phyloP scores from a whole-genome alignment of 2,113 vertebrate species.

The Puntigrus tetrazona region DNA sequence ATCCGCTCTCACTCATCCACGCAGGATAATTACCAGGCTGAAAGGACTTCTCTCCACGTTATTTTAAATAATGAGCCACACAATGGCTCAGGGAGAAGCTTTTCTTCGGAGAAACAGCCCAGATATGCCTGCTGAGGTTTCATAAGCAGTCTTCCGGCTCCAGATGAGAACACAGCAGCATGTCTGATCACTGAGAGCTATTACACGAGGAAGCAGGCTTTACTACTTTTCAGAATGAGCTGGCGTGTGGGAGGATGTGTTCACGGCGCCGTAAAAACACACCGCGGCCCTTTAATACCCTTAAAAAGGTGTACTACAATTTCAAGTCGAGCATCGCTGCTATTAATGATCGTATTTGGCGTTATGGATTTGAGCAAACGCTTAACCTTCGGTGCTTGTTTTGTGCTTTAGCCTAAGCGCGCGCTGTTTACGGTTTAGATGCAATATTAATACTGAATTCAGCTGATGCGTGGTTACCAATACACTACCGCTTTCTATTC shows the following conservation, averaged over 20 bases:
- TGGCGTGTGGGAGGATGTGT: background rate
- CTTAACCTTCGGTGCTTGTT: background rate
- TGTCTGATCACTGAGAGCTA: conserved; percentile 1
- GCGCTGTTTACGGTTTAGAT: background rate
- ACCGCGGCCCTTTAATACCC: background rate
- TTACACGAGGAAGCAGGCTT: background rate
- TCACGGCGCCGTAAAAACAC: background rate
- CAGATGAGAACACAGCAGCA: background rate
- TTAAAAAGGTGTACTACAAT: background rate
- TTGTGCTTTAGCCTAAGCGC: background rate
- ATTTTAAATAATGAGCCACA: conserved; percentile 55
- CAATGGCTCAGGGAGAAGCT: conserved; percentile 38
- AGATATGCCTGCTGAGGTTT: conserved; percentile 21
- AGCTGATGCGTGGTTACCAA: background rate
- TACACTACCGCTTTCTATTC: background rate
- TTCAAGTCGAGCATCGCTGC: background rate
- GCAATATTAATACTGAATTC: background rate
- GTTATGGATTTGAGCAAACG: background rate
- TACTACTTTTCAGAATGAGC: background rate
- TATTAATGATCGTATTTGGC: background rate
- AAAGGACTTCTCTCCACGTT: conserved; percentile 47
- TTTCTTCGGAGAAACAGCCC: conserved; percentile 29
- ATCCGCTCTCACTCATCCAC: conserved; percentile 55
- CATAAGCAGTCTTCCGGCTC: background rate
- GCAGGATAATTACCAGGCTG: conserved; percentile 56